Base-by-base conservation (phyloP, 1,140 invertebrate genomes). In the Meloidogyne chitwoodi region DNA sequence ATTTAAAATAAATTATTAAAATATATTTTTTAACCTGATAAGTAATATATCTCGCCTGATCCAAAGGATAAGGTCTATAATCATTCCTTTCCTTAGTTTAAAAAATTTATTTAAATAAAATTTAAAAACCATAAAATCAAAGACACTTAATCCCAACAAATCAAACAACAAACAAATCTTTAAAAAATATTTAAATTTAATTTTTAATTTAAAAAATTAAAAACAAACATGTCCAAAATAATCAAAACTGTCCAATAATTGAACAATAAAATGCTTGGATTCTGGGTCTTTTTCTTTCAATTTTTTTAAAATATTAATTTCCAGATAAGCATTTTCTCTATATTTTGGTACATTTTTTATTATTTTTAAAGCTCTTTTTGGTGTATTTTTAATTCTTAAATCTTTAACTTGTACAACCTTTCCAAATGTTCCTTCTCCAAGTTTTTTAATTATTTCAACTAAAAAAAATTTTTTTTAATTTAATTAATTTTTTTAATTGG, bases 261-360 rank as follows among this genome's bases (percentile, higher is more conserved):
- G 93, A 34, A 99, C 96, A 90, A 96, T 98, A 84, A 97, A 91
- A 87, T 95, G 92, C 91, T 93, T 93, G 84, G 93, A 92, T 80
- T 94, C 91, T 19, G 95, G 94, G 91, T 99, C 96, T 86, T 94
- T 93, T 81, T 93, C 92, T 74, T 92, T 92, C 80, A 99, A 91
- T 88, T 96, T 98, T 88, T 97, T 93, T 85, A 99, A 90, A 19
- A 97, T 96, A 88, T 98, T 98, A 77, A 99, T 98, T 89, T 99
- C 97, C 82, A 99, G 89, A 89, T 95, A 96, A 78, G 97, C 97
- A 79, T 97, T 96, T 90, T 99, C 96, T 87, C 96, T 90, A 89
- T 99, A 99, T 89, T 99, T 99, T 87, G 97, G 95, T 75, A 99
- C 96, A 91, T 99, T 99, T 89, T 99, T 99, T 81, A 99, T 99